Evolutionary conservation across 2,113 vertebrate genomes (phyloP).

Genomic region (Ptyas mucosa): DNA sequence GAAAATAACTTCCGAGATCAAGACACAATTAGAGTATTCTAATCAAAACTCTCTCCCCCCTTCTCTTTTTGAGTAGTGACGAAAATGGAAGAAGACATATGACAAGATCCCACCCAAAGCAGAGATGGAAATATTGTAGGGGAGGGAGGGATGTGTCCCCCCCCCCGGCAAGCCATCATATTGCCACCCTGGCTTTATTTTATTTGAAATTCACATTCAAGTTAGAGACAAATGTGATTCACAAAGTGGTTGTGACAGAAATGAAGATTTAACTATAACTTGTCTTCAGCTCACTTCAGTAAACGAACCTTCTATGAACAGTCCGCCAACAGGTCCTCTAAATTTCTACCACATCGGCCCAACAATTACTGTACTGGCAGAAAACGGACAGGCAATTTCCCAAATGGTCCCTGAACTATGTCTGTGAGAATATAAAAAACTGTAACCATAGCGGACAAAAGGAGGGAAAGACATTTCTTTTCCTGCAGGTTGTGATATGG

Average conservation of each 20-base stretch:
- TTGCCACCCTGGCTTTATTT: background rate
- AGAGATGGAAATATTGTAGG: conserved; percentile 11
- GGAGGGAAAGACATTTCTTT: background rate
- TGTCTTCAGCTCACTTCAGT: background rate
- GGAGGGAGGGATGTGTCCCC: background rate
- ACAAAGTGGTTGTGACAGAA: background rate
- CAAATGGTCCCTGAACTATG: background rate
- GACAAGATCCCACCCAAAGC: background rate
- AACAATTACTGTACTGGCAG: background rate
- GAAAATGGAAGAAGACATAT: background rate
- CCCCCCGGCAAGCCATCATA: background rate
- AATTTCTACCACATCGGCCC: background rate
- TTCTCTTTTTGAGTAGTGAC: background rate
- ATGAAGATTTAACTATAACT: background rate
- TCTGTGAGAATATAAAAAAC: background rate
- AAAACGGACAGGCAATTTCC: background rate
- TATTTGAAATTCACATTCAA: background rate
- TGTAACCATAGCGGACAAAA: background rate
- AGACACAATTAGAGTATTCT: conserved; percentile 40
- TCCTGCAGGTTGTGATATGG: background rate
- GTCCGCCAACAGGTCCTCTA: background rate
- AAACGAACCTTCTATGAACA: background rate
- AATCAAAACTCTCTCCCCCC: conserved; percentile 8
- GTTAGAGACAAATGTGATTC: background rate
- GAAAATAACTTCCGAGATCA: conserved; percentile 46